Percentiles rank a stretch among this genome's conserved stretches.
These are phyloP conservation scores for Dendrolimus kikuchii DNA, from an alignment of 1,140 invertebrate species.

Conservation along the genomic window DNA sequence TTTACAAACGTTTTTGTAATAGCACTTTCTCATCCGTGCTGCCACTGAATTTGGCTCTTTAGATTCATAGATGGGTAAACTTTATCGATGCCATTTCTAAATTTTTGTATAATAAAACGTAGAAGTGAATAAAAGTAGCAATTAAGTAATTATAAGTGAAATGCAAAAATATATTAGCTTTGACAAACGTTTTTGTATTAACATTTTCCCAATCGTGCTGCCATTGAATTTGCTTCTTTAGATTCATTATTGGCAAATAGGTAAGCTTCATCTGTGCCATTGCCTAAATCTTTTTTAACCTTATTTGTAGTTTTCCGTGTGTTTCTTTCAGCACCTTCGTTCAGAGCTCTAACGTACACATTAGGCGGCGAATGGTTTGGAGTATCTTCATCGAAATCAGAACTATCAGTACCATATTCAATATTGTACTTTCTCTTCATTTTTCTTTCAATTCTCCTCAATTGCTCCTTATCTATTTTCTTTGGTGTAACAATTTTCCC, in stretches of 20 bases:
- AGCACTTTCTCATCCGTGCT: no score
- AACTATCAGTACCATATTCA: conserved; percentile 34
- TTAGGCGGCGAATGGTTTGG: not conserved
- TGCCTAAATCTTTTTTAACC: not conserved
- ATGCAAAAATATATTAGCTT: no score
- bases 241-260: not conserved
- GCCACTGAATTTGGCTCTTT: no score
- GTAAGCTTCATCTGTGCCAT: no score
- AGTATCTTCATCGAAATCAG: conserved; percentile 26
- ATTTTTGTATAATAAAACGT: no score
- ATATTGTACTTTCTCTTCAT: conserved; percentile 45
- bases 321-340: not conserved
- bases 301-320: conserved; percentile 6
- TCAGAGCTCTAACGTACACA: not conserved
- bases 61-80: no score
- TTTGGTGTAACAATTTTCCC: conserved; percentile 39
- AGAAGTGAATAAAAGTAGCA: no score
- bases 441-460: conserved; percentile 32
- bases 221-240: conserved; percentile 23
- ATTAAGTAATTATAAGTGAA: no score
- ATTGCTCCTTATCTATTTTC: conserved; percentile 27
- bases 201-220: conserved; percentile 25
- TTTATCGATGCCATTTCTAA: no score
- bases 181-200: no score
- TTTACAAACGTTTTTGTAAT: no score